A percentile compares a stretch with the other conserved stretches of the same genome.
Conservation (phyloP, 2,797 vertebrate genomes). For the Schizopygopsis malacanthus region DNA sequence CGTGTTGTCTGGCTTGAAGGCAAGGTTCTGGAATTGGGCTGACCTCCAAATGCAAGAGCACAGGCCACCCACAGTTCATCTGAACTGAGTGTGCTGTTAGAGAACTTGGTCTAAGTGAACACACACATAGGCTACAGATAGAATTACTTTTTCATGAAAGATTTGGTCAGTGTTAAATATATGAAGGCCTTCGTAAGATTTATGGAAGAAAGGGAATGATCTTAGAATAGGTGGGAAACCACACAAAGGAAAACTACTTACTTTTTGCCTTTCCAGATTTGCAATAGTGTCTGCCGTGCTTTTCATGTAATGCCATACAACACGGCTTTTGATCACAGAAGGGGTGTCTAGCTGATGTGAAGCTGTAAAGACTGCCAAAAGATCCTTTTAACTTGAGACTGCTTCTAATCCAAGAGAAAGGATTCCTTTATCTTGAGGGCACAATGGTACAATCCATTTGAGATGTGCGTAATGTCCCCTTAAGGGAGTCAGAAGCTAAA, state of each 20-base stretch:
- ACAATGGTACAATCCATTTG: conserved; percentile 8
- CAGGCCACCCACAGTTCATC: conserved; percentile 56
- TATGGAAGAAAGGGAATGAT: conserved; percentile 22
- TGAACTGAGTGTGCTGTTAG: conserved; percentile 38
- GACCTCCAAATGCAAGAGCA: conserved; percentile 73
- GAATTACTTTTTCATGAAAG: conserved; percentile 46
- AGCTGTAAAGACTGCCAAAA: conserved; percentile 50
- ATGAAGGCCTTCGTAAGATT: conserved; percentile 45
- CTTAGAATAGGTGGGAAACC: conserved; percentile 3
- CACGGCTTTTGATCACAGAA: conserved; percentile 49
- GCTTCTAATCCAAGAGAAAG: conserved; percentile 34
- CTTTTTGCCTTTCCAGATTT: conserved; percentile 34
- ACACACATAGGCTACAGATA: conserved; percentile 32
- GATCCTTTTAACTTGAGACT: conserved; percentile 54
- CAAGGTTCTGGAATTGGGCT: conserved; percentile 45
- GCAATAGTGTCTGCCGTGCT: not conserved
- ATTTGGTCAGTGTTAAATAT: conserved; percentile 13
- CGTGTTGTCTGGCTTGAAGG: conserved; percentile 71
- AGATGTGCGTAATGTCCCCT: conserved; percentile 2
- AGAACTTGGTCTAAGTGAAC: conserved; percentile 33
- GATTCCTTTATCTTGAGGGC: conserved; percentile 36
- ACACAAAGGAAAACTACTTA: conserved; percentile 8
- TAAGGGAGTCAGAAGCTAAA: not conserved
- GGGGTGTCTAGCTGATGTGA: conserved; percentile 43
- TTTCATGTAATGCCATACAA: conserved; percentile 52